phyloP scores from a whole-genome alignment of 2,888 invertebrate species.

The Drosophila barbarae region DNA sequence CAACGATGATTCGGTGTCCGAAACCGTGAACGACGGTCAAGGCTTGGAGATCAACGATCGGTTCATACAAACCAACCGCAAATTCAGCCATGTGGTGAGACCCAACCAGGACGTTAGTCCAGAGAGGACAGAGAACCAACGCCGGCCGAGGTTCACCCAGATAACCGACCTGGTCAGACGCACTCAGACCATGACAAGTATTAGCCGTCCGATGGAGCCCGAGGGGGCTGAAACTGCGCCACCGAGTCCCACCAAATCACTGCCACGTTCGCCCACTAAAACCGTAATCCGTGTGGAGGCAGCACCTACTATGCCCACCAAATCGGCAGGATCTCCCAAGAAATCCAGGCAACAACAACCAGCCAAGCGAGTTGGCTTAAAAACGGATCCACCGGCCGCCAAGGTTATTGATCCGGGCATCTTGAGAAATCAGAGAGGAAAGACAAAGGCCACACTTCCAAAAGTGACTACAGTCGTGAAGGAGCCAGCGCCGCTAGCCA shows the following conservation, averaged over 20 bases:
- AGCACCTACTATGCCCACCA: not conserved
- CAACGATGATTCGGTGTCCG: constrained; percentile 53
- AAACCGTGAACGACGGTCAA: constrained; percentile 42
- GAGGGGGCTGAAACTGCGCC: constrained; percentile 1
- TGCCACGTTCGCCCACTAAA: constrained; percentile 34
- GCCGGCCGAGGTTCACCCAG: constrained; percentile 68
- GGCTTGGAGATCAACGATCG: constrained; percentile 59
- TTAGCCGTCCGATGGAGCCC: not conserved
- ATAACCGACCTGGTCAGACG: constrained; percentile 70
- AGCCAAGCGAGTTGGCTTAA: constrained; percentile 17
- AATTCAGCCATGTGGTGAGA: constrained; percentile 59
- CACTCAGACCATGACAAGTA: not conserved
- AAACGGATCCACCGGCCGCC: constrained; percentile 14
- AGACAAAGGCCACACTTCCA: not conserved
- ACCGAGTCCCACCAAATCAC: constrained; percentile 14
- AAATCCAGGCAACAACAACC: not conserved
- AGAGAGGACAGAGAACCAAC: constrained; percentile 5
- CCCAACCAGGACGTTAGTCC: constrained; percentile 23
- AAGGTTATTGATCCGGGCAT: constrained; percentile 53
- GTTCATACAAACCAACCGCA: constrained; percentile 52
- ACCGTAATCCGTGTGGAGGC: not conserved
- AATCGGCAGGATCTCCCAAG: constrained; percentile 5
- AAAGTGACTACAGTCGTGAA: not conserved
- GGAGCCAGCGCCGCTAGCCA: not conserved
- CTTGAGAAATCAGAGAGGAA: not conserved